Percentiles rank a stretch among this genome's conserved stretches.
phyloP scores from a whole-genome alignment of 2,888 invertebrate species.

The Xanthia icteritia region DNA sequence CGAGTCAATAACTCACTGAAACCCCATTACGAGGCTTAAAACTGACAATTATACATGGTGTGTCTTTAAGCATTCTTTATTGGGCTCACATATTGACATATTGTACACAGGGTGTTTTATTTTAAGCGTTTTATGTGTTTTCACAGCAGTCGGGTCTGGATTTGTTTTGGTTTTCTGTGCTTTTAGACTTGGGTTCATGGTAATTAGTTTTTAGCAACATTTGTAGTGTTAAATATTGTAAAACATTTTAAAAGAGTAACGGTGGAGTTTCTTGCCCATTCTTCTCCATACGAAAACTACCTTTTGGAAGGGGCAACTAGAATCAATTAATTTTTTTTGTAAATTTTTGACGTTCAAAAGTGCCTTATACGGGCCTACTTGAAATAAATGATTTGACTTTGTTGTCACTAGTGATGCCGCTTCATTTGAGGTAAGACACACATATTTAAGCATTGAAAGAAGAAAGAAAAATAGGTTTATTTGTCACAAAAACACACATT shows the following conservation, averaged over 20 bases:
- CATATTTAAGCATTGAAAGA: too few relatives aligned
- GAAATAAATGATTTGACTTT: too few relatives aligned
- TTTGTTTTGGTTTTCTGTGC: slow-evolving; percentile 61
- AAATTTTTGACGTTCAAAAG: too few relatives aligned
- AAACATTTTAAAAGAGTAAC: too few relatives aligned
- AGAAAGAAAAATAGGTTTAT: too few relatives aligned
- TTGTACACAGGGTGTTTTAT: slow-evolving; percentile 77
- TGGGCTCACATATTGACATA: slow-evolving; percentile 77
- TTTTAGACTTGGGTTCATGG: slow-evolving; percentile 36
- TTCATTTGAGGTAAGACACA: not conserved
- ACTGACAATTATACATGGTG: slow-evolving; percentile 82
- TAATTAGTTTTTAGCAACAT: slow-evolving; percentile 53
- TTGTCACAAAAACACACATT: too few relatives aligned
- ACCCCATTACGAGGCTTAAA: slow-evolving; percentile 81
- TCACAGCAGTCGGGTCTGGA: slow-evolving; percentile 77
- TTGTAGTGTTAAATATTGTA: too few relatives aligned
- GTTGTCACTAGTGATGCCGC: not conserved
- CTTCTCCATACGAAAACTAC: too few relatives aligned
- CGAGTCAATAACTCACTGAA: slow-evolving; percentile 77
- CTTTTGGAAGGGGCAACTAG: too few relatives aligned
- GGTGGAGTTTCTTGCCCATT: too few relatives aligned
- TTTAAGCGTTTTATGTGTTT: slow-evolving; percentile 84
- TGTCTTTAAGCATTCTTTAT: slow-evolving; percentile 83
- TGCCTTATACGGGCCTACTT: too few relatives aligned
- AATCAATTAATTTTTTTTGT: too few relatives aligned